Base-by-base conservation (phyloP, 2,888 invertebrate species). In the Hartigia nigra region DNA sequence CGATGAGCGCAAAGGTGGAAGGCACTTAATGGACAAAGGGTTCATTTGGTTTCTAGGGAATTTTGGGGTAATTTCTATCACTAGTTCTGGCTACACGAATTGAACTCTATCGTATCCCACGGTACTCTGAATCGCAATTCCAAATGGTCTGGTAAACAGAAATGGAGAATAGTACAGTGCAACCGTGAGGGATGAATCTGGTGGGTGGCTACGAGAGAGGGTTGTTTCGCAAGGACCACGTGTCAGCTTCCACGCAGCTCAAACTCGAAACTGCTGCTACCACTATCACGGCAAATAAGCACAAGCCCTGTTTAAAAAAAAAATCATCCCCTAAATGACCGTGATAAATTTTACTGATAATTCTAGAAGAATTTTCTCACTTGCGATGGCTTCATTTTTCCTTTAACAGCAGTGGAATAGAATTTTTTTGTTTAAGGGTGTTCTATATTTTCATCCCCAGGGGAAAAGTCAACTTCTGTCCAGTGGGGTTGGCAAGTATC, bases 161-260 rank as follows among this genome's bases (percentile, higher is more conserved):
- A 55, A 55, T 55, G 23, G 55, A 55, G 55, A 55, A 55, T 55
- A 23, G 55, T 55, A 23, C 23, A 55, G 55, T 55, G 3, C 72
- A 31, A 31, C 11, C 9, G 12, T 78, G 75, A 75, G 70, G 77
- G 80, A 77, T 80, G 74, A 76, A 79, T 81, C 75, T 75, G 34
- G 79, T 74, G 79, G 75, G 55, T 23, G 55, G 75, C 76, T 69
- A 74, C 31, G 31, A 78, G 70, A 72, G 75, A 76, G 75, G 77
- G 39, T 75, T 77, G 31, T 74, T 31, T 75, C 55, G 77, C 77
- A 74, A 76, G 72, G 77, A 77, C 78, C 83, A 83, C 81, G 82
- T 80, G 79, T 80, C 74, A 79, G 78, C 79, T 78, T 81, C 81
- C 82, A 80, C 81, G 78, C 79, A 81, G 82, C 78, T 81, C 82